These are phyloP conservation scores for Acipenser transmontanus DNA, from an alignment of 2,797 vertebrate species.

Conservation along the genomic window DNA sequence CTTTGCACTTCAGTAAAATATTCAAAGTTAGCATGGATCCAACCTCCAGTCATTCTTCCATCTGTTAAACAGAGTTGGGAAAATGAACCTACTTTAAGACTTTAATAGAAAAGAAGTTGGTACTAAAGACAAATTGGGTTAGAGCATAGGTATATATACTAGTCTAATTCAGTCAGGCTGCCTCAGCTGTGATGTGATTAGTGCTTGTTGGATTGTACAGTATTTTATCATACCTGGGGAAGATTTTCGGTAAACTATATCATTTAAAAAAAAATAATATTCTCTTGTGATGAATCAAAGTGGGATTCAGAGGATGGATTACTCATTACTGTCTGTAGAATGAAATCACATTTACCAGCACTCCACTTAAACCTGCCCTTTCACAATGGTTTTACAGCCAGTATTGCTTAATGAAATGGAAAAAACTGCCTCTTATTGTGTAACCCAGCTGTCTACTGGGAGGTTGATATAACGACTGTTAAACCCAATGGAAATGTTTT, in stretches of 20 bases:
- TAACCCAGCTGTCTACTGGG: too few relatives aligned
- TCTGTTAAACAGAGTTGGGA: constrained; percentile 23
- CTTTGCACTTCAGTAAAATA: not conserved
- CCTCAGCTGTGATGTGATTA: not conserved
- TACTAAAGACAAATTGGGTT: constrained; percentile 2
- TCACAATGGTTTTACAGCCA: too few relatives aligned
- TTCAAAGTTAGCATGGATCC: constrained; percentile 9
- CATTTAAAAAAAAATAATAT: too few relatives aligned
- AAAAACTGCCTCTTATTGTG: too few relatives aligned
- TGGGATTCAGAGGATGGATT: too few relatives aligned
- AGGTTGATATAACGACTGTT: too few relatives aligned
- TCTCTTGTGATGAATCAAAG: too few relatives aligned
- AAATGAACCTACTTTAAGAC: constrained; percentile 15
- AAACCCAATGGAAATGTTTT: too few relatives aligned
- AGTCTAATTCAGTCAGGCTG: not conserved
- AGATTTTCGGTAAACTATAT: constrained; percentile 7
- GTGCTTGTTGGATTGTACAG: not conserved
- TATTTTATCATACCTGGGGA: not conserved
- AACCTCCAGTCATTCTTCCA: constrained; percentile 12
- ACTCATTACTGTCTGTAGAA: too few relatives aligned
- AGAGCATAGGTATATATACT: not conserved
- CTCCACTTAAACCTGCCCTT: too few relatives aligned
- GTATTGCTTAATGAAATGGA: too few relatives aligned
- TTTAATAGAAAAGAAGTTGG: constrained; percentile 15
- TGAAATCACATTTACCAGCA: too few relatives aligned